Conservation (phyloP, 2,113 vertebrate genomes). For the Mionectes macconnelli region DNA sequence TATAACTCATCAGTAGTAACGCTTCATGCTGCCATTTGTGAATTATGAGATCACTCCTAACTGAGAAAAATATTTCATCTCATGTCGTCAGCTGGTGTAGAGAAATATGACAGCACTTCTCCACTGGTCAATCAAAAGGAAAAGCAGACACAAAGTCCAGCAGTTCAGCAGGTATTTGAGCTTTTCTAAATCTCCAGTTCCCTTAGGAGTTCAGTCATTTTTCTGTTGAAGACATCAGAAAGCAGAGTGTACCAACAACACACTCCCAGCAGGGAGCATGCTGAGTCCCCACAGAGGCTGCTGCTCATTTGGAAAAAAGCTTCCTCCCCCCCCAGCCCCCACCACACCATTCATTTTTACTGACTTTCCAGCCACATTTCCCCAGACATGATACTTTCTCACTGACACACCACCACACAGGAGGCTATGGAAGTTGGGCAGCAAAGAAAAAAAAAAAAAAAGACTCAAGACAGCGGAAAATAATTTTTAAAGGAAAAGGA, state of each 20-base stretch:
- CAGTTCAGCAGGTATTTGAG: background rate
- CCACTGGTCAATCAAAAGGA: background rate
- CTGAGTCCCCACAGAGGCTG: background rate
- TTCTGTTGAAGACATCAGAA: background rate
- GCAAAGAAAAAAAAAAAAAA: background rate
- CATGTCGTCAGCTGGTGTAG: no score
- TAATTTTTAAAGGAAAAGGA: background rate
- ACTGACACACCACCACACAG: background rate
- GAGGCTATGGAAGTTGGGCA: background rate
- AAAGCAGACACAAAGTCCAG: background rate
- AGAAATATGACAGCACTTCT: no score
- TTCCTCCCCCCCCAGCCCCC: rapidly evolving
- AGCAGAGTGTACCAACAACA: background rate
- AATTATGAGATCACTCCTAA: background rate
- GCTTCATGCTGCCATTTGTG: background rate
- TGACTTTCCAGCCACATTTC: background rate
- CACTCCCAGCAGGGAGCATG: background rate
- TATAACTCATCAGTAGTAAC: background rate
- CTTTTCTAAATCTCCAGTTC: background rate
- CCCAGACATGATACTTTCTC: background rate
- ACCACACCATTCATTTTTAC: background rate
- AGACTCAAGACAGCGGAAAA: background rate
- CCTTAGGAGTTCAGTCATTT: background rate
- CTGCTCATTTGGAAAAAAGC: background rate
- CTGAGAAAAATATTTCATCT: background rate